Percentiles rank a stretch among this genome's conserved stretches.
Evolutionary conservation across 2,888 invertebrate genomes (phyloP).

Genomic region (Phyllotreta cruciferae): DNA sequence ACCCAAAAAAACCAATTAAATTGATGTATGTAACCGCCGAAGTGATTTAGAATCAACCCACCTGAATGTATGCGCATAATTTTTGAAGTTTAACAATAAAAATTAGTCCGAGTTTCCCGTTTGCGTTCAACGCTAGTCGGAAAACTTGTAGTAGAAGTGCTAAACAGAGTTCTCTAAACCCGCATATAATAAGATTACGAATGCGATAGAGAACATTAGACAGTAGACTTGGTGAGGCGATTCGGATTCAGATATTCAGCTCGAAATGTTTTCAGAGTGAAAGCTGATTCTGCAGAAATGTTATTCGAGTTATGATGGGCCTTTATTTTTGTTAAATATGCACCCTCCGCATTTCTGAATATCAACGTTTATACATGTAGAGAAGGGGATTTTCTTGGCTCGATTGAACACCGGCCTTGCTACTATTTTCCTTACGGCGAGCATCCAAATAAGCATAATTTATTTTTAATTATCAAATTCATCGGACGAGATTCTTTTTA

Average conservation of each 20-base stretch:
- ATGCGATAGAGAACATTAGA: conserved; percentile 3
- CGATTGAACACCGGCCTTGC: too few species aligned
- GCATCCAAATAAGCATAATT: too few species aligned
- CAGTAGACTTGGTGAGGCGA: not conserved
- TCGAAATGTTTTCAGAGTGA: conserved; percentile 15
- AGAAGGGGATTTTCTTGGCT: too few species aligned
- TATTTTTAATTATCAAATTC: too few species aligned
- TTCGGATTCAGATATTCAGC: conserved; percentile 12
- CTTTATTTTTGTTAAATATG: conserved; percentile 11
- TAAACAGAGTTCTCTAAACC: conserved; percentile 17
- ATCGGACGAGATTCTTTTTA: too few species aligned
- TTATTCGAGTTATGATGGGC: conserved; percentile 10
- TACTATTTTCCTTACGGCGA: too few species aligned
- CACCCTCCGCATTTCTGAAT: conserved; percentile 1
- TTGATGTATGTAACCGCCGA: too few species aligned
- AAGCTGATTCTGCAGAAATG: conserved; percentile 14
- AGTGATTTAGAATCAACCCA: too few species aligned
- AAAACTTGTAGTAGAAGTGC: conserved; percentile 7
- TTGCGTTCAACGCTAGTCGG: conserved; percentile 6
- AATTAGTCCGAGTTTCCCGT: too few species aligned
- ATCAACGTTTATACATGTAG: not conserved
- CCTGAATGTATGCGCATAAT: too few species aligned
- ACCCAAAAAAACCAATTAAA: too few species aligned
- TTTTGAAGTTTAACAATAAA: too few species aligned
- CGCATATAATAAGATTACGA: conserved; percentile 12